These are phyloP conservation scores for Calameuta filiformis DNA, from an alignment of 2,888 invertebrate genomes.

Conservation along the genomic window DNA sequence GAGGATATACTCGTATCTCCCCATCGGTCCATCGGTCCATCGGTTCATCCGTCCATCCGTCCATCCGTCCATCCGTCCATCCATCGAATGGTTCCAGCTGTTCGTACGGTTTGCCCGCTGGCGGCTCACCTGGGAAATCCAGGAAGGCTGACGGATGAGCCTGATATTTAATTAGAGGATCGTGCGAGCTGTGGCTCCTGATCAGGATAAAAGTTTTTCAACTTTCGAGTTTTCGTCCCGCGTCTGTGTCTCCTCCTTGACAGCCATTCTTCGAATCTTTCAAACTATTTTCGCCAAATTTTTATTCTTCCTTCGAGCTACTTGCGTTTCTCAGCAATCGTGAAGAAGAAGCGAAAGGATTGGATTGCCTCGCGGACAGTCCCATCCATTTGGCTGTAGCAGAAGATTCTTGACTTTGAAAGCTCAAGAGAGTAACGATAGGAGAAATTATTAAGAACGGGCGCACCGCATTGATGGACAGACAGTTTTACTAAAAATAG, in stretches of 20 bases:
- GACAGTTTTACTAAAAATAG: no score
- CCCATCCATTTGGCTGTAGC: slow-evolving; percentile 39
- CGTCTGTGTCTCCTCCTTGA: no score
- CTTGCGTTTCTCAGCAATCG: neutral
- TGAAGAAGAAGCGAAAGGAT: slow-evolving; percentile 28
- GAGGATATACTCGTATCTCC: slow-evolving; percentile 7
- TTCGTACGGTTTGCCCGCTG: slow-evolving; percentile 5
- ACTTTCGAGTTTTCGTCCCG: no score
- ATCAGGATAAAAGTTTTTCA: no score
- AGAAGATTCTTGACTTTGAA: slow-evolving; percentile 32
- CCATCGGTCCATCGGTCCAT: slow-evolving; percentile 7
- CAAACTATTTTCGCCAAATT: no score
- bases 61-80: neutral
- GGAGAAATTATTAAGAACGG: neutral
- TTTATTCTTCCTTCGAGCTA: neutral
- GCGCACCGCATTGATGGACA: no score
- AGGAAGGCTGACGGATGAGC: slow-evolving; percentile 34
- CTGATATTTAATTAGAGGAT: slow-evolving; percentile 44
- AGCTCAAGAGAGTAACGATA: slow-evolving; percentile 28
- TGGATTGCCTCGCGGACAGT: slow-evolving; percentile 39
- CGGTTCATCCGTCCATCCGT: slow-evolving; percentile 1
- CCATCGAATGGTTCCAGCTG: slow-evolving; percentile 9
- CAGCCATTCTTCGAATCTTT: no score
- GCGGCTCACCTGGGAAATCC: slow-evolving; percentile 44
- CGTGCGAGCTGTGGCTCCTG: no score